Evolutionary conservation across 2,888 invertebrate genomes (phyloP).

Genomic region (Lycocerus yunnanus): DNA sequence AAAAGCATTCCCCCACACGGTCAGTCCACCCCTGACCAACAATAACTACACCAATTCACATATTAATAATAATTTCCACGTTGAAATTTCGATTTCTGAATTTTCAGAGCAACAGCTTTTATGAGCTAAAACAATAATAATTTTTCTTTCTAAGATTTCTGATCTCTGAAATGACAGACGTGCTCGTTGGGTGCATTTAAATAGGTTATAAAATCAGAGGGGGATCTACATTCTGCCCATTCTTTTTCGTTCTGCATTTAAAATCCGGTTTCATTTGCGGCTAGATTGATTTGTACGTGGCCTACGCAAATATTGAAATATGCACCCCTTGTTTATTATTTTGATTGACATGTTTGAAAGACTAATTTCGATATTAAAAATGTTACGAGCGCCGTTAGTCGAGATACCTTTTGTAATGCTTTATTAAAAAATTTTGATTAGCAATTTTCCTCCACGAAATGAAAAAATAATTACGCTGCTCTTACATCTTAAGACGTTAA

Average conservation of each 20-base stretch:
- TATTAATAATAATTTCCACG: background rate
- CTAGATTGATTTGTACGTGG: conserved; percentile 50
- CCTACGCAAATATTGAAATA: conserved; percentile 54
- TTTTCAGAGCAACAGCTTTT: conserved; percentile 25
- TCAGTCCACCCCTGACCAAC: background rate
- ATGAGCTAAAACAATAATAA: background rate
- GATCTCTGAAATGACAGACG: conserved; percentile 38
- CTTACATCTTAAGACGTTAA: background rate
- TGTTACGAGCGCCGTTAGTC: conserved; percentile 21
- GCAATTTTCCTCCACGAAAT: background rate
- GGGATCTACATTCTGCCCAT: conserved; percentile 28
- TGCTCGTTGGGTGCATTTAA: conserved; percentile 39
- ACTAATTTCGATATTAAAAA: conserved; percentile 43
- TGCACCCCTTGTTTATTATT: conserved; percentile 55
- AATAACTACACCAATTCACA: background rate
- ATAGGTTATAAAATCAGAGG: conserved; percentile 39
- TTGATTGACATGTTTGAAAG: conserved; percentile 53
- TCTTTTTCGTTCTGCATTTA: conserved; percentile 36
- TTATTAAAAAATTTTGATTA: conserved; percentile 8
- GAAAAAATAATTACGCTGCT: background rate
- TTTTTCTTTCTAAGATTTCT: conserved; percentile 21
- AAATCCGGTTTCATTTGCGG: conserved; percentile 50
- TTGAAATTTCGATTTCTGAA: background rate
- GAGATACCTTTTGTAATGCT: conserved; percentile 2
- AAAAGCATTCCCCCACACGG: no score